A percentile compares a stretch with the other conserved stretches of the same genome.
These are phyloP conservation scores for Notechis scutatus DNA, from an alignment of 2,113 vertebrate species.

Conservation along the genomic window DNA sequence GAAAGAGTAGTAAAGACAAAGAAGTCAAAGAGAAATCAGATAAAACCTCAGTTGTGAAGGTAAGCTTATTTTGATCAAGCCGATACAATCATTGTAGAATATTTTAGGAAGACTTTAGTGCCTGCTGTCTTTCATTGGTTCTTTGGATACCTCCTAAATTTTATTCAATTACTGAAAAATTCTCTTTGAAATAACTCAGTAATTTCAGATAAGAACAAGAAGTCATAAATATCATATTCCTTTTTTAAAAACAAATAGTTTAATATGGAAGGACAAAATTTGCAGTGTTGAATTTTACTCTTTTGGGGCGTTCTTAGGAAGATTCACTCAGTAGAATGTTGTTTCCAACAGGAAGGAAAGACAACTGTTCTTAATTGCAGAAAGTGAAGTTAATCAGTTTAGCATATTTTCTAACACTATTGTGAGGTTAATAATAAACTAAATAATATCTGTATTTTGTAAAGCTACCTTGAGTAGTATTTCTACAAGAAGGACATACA, in stretches of 20 bases:
- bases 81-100: neutral
- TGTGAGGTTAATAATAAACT: neutral
- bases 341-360: neutral
- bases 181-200: neutral
- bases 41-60: slow-evolving; percentile 66
- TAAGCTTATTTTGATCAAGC: slow-evolving; percentile 45
- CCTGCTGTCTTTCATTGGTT: neutral
- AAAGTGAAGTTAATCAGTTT: neutral
- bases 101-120: neutral
- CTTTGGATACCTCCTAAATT: neutral
- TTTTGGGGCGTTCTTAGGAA: neutral
- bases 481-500: neutral
- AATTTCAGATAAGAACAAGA: neutral
- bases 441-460: neutral
- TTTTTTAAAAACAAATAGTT: neutral
- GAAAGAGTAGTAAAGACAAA: slow-evolving; percentile 81
- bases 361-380: neutral
- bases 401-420: neutral
- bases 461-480: neutral
- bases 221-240: neutral
- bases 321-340: neutral
- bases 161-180: neutral
- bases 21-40: slow-evolving; percentile 74
- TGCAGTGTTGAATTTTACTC: neutral
- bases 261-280: neutral